Conservation (phyloP, 1,140 invertebrate species). For the Polypedilum vanderplanki region DNA sequence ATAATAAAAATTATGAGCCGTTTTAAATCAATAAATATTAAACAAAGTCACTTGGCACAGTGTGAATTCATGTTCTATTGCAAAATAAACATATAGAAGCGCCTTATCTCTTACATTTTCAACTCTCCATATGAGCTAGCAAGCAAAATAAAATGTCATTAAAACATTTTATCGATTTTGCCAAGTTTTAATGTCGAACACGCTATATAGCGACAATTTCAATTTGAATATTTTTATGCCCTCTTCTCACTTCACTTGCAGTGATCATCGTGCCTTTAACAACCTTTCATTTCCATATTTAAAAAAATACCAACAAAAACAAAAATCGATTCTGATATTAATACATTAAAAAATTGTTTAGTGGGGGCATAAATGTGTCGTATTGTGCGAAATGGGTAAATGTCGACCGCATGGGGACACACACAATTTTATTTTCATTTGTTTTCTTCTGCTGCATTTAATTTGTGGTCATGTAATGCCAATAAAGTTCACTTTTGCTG, state of each 20-base stretch:
- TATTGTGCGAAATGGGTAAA: constrained; percentile 13
- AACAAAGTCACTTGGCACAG: too few species aligned
- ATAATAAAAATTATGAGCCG: too few species aligned
- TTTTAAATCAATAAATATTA: too few species aligned
- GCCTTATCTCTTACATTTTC: too few species aligned
- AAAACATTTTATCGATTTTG: constrained; percentile 16
- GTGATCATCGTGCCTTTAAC: not conserved
- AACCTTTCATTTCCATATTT: not conserved
- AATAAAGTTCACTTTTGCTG: constrained; percentile 1
- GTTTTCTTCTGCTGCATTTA: not conserved
- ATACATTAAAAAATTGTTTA: constrained; percentile 26
- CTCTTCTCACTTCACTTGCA: not conserved
- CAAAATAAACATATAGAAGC: too few species aligned
- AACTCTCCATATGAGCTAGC: too few species aligned
- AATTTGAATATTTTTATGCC: not conserved
- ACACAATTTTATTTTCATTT: not conserved
- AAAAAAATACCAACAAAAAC: not conserved
- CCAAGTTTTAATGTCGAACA: not conserved
- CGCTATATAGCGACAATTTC: not conserved
- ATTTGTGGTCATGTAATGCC: constrained; percentile 26
- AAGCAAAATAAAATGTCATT: not conserved
- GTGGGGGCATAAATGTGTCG: not conserved
- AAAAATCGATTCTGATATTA: constrained; percentile 22
- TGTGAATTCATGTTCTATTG: too few species aligned
- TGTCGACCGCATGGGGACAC: constrained; percentile 21